Percentiles rank a stretch among this genome's conserved stretches.
These are phyloP conservation scores for Dione juno DNA, from an alignment of 2,888 invertebrate genomes.

Conservation along the genomic window DNA sequence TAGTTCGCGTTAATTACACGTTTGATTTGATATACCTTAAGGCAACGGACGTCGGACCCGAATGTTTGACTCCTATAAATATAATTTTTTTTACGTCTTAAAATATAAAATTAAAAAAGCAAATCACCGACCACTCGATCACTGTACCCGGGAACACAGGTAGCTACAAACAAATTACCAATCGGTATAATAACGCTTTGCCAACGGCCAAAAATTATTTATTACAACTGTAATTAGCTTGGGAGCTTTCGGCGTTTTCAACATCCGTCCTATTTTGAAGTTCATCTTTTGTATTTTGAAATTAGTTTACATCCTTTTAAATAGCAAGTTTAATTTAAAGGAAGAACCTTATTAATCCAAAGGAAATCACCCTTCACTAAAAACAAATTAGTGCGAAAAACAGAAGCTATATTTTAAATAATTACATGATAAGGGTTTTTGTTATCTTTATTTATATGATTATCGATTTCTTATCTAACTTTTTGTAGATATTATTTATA, in stretches of 20 bases:
- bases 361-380: constrained; percentile 34
- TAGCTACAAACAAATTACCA: constrained; percentile 75
- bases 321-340: constrained; percentile 28
- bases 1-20: constrained; percentile 44
- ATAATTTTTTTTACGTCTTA: neutral
- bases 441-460: constrained; percentile 14
- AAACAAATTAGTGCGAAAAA: constrained; percentile 30
- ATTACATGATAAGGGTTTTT: constrained; percentile 27
- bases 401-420: constrained; percentile 27
- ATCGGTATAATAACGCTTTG: constrained; percentile 68
- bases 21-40: constrained; percentile 39
- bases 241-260: constrained; percentile 42
- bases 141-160: constrained; percentile 67
- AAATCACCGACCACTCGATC: constrained; percentile 34
- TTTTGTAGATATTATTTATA: constrained; percentile 16
- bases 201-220: constrained; percentile 54
- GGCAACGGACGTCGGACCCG: constrained; percentile 54
- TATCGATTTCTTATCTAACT: constrained; percentile 17
- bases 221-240: constrained; percentile 50
- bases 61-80: constrained; percentile 49
- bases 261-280: constrained; percentile 43
- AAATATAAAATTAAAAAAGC: constrained; percentile 17
- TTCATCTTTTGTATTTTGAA: constrained; percentile 31
- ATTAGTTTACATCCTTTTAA: constrained; percentile 40
- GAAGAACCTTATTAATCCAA: constrained; percentile 32